Percentiles rank a stretch among this genome's conserved stretches.
Evolutionary conservation across 2,888 invertebrate species (phyloP).

Genomic region (Octodonta nipae): DNA sequence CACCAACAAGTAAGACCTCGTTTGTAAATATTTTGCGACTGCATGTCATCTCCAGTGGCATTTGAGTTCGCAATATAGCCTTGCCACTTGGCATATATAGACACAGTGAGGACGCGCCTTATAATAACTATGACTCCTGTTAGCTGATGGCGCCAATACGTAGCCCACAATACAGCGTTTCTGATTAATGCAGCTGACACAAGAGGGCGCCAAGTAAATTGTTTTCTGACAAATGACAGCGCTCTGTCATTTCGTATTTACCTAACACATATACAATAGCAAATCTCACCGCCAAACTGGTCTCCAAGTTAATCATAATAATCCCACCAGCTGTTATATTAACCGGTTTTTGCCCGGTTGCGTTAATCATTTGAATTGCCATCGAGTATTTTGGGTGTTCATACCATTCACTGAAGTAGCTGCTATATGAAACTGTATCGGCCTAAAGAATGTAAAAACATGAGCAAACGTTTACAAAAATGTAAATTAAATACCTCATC

Average conservation of each 20-base stretch:
- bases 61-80: background rate
- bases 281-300: conserved; percentile 1
- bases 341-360: background rate
- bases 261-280: no score
- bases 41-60: background rate
- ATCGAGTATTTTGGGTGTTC: background rate
- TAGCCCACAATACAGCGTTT: no score
- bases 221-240: no score
- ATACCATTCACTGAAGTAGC: conserved; percentile 2
- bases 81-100: background rate
- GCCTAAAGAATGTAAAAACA: conserved; percentile 1
- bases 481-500: background rate
- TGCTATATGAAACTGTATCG: background rate
- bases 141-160: no score
- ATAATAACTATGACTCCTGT: background rate
- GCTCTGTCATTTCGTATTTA: background rate
- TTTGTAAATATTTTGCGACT: background rate
- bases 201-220: no score
- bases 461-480: background rate
- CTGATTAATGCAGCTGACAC: no score
- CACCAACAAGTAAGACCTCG: background rate
- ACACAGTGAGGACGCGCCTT: background rate
- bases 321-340: conserved; percentile 2
- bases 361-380: conserved; percentile 1
- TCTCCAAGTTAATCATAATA: conserved; percentile 3